Base-by-base conservation (phyloP, 2,888 invertebrate species). In the Sabatieria punctata region DNA sequence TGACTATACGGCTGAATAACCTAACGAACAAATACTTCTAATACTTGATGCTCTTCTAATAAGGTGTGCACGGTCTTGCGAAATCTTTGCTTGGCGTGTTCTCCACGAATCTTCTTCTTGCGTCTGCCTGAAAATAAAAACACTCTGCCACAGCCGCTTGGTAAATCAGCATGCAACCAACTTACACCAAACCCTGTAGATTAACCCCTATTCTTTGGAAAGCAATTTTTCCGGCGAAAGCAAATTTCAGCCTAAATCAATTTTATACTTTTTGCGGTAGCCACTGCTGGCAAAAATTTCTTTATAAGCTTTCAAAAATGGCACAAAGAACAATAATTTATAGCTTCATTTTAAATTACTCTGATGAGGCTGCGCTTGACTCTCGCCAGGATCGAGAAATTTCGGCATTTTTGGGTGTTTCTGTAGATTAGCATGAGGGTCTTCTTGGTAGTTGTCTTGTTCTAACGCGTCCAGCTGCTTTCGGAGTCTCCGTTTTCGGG, bases 381-480 rank as follows among this genome's bases (percentile, higher is more conserved):
- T 77, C 53, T 84, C 83, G 56, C 84, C 72, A 4, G 78, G 80
- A 57, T 93, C 91, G 55, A 91, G 85, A 67, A 95, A 95, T 67
- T 91, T 93, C 0, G 93, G 93, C 15, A 84, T 77, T 68, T 91
- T 91, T 64, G 95, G 95, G 54, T 86, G 89, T 76, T 79, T 77
- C 38, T 77, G 77, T 54, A 97, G 74, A 68, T 95, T 93, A 0
- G 91, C 91, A 65, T 95, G 93, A 0, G 95, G 95, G 69, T 95
- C 95, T 61, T 93, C 91, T 63, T 93, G 93, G 65, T 84, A 95
- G 66, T 97, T 97, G 63, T 97, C 95, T 56, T 82, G 82, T 63
- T 95, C 93, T 23, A 95, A 71, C 1, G 86, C 84, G 67, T 95
- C 95, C 41, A 95, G 71, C 1, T 86, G 85, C 67, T 89, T 89